phyloP scores from a whole-genome alignment of 1,140 invertebrate genomes.

The Tetraneura akinire region DNA sequence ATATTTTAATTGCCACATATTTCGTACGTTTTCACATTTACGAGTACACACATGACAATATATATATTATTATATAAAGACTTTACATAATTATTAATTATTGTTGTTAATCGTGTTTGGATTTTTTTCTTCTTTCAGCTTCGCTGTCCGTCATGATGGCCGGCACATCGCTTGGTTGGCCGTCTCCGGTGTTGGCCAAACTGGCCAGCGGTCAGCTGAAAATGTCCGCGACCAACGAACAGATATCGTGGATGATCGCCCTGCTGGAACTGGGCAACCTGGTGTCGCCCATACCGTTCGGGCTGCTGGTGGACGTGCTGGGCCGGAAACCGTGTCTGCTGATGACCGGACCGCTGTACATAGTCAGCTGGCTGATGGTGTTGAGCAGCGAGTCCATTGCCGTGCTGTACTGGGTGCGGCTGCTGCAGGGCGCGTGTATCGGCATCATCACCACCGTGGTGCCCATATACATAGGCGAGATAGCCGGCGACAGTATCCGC shows the following conservation, averaged over 20 bases:
- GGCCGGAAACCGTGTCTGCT: slow-evolving; percentile 62
- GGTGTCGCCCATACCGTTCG: slow-evolving; percentile 54
- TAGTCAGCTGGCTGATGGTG: slow-evolving; percentile 68
- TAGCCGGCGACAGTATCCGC: slow-evolving; percentile 59
- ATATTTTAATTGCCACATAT: neutral
- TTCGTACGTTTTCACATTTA: neutral
- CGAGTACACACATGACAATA: neutral
- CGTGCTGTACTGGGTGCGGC: slow-evolving; percentile 62
- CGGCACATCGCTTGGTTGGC: slow-evolving; percentile 75
- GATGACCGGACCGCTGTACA: slow-evolving; percentile 73
- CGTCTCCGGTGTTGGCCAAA: slow-evolving; percentile 70
- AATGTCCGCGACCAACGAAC: slow-evolving; percentile 44
- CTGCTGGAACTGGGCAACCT: slow-evolving; percentile 55
- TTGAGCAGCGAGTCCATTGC: slow-evolving; percentile 60
- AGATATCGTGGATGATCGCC: slow-evolving; percentile 53
- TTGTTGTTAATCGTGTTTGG: too few species aligned
- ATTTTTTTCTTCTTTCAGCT: slow-evolving; percentile 53
- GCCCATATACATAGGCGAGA: slow-evolving; percentile 86
- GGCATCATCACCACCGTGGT: slow-evolving; percentile 75
- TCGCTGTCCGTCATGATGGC: slow-evolving; percentile 57
- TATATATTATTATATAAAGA: too few species aligned
- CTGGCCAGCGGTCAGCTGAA: slow-evolving; percentile 58
- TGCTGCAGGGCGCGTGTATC: slow-evolving; percentile 67
- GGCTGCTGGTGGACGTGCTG: slow-evolving; percentile 53
- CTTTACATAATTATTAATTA: too few species aligned